Evolutionary conservation across 2,797 vertebrate genomes (phyloP), one percentile per base, ranked within the genome.

Genomic region (Mionectes olivaceus): DNA sequence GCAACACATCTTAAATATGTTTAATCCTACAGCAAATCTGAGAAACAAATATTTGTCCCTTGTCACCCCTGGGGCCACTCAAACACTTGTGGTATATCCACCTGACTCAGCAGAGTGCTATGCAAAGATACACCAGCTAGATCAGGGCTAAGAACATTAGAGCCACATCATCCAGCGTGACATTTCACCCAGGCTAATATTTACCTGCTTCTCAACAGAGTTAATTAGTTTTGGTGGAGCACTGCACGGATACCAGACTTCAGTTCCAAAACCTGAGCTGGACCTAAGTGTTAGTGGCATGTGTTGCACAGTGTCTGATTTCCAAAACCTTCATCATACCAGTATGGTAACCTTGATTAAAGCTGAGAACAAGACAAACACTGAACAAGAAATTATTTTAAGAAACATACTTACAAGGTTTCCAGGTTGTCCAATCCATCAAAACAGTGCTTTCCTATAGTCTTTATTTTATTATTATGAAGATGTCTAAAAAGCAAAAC

Each of bases 381-480:
- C 27, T 18, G 28, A 70, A n/a, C 13, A 59, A 50, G 3, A 3
- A n/a, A 56, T 61, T 41, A 61, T 43, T 69, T 85, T 49, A 81
- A 59, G 28, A 67, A 90, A 64, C 17, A 47, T 97, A 99, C 99
- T 99, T 97, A 99, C 99, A 99, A 97, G 10, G 99, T 99, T 98
- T 99, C 99, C 91, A 99, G 98, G 97, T 99, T 99, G 90, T 99
- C 98, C 61, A 99, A 98, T 91, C 99, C 99, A 93, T 98, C 97
- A 95, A 99, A 99, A 95, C 99, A 99, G 94, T 98, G 98, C 79
- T 97, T 98, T 90, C 98, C 98, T 65, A 99, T 98, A 67, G 98
- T 98, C 94, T 98, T 98, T 94, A 99, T 99, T 98, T 99, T 99
- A 98, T 99, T 99, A 97, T 99, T 99, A 96, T 99, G 99, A 94